Conservation (phyloP, 1,140 invertebrate genomes). For the Listronotus bonariensis region DNA sequence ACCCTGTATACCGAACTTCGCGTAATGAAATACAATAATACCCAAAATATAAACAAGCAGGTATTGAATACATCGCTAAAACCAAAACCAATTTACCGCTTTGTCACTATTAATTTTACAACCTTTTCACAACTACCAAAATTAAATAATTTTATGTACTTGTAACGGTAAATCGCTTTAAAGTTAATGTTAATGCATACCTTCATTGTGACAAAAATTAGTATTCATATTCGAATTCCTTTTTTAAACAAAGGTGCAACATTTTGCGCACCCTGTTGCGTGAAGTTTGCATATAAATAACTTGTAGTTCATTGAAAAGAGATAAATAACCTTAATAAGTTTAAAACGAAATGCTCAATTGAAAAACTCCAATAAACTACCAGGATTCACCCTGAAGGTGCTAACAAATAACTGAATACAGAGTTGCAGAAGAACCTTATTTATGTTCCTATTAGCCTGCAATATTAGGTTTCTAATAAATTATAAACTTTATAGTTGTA, state of each 20-base stretch:
- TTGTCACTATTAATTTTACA: conserved; percentile 8
- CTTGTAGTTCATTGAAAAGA: conserved; percentile 19
- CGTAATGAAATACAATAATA: not conserved
- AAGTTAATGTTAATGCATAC: no score
- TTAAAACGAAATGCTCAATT: conserved; percentile 28
- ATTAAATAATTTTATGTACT: conserved; percentile 7
- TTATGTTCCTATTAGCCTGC: no score
- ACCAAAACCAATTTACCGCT: conserved; percentile 2
- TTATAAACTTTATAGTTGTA: no score
- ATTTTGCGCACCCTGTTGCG: not conserved
- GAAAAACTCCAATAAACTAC: conserved; percentile 36
- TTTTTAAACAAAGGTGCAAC: no score
- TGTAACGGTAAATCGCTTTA: not conserved
- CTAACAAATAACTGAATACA: conserved; percentile 13
- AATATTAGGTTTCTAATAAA: no score
- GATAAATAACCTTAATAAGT: conserved; percentile 33
- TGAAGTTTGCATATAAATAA: conserved; percentile 21
- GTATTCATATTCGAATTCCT: no score
- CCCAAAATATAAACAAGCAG: not conserved
- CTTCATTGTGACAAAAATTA: no score
- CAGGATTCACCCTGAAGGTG: conserved; percentile 21
- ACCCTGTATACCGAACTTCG: no score
- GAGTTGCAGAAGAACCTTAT: no score
- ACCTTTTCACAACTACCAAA: conserved; percentile 12
- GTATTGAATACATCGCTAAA: not conserved